A percentile compares a stretch with the other conserved stretches of the same genome.
phyloP scores from a whole-genome alignment of 2,113 vertebrate genomes.

The Morone saxatilis region DNA sequence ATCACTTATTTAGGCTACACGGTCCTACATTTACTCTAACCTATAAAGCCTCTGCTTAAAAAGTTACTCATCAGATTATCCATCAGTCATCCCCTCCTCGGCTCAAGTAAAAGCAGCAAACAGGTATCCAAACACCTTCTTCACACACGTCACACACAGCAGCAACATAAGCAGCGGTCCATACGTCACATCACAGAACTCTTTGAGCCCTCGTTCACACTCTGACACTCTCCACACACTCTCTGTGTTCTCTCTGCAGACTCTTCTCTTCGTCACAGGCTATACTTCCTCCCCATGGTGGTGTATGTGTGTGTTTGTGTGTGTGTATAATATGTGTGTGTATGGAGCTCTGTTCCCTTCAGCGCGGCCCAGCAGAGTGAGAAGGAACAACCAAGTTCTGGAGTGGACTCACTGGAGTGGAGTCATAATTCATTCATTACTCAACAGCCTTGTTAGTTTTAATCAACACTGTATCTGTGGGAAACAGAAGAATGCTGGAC shows the following conservation, averaged over 20 bases:
- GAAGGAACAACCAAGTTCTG: conserved; percentile 58
- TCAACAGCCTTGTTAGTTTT: conserved; percentile 10
- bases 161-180: conserved; percentile 40
- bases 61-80: conserved; percentile 58
- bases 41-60: conserved; percentile 14
- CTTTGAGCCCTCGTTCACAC: conserved; percentile 49
- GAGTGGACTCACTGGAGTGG: conserved; percentile 75
- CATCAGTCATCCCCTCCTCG: conserved; percentile 31
- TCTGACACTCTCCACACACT: conserved; percentile 50
- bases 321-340: conserved; percentile 41
- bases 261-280: conserved; percentile 58
- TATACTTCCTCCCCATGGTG: conserved; percentile 75
- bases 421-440: conserved; percentile 42
- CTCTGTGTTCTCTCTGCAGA: conserved; percentile 45
- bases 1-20: conserved; percentile 2
- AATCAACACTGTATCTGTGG: neutral
- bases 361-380: conserved; percentile 55
- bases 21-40: neutral
- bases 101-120: conserved; percentile 25
- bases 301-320: conserved; percentile 35
- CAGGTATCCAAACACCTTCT: conserved; percentile 46
- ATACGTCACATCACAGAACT: conserved; percentile 62
- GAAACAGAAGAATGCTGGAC: neutral
- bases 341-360: conserved; percentile 63
- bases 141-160: conserved; percentile 58